phyloP scores from a whole-genome alignment of 2,113 vertebrate genomes.

The Chamaea fasciata region DNA sequence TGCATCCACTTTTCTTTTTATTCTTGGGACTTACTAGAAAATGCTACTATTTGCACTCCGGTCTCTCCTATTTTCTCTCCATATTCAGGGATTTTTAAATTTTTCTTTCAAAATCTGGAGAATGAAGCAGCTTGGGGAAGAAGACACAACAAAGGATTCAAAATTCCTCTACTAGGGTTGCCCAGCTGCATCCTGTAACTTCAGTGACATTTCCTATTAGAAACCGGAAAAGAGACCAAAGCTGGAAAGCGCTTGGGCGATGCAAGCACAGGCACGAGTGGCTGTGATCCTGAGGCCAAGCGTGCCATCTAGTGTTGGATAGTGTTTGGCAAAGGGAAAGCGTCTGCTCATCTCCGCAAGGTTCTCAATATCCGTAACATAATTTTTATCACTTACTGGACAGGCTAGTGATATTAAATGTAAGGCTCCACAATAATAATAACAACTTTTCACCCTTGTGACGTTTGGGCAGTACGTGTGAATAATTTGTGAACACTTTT shows the following conservation, averaged over 20 bases:
- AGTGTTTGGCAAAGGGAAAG: neutral
- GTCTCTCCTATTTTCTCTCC: neutral
- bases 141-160: neutral
- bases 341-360: rapidly evolving
- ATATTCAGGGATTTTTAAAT: neutral
- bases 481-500: neutral
- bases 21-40: neutral
- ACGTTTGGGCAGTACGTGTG: neutral
- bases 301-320: conserved; percentile 75
- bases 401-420: neutral
- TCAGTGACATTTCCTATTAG: neutral
- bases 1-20: neutral
- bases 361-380: neutral
- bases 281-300: conserved; percentile 63
- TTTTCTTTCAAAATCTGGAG: neutral
- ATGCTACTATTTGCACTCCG: neutral
- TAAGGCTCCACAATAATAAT: neutral
- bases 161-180: neutral
- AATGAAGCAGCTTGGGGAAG: neutral
- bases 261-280: neutral
- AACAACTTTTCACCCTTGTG: neutral
- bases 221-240: neutral
- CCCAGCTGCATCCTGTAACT: neutral
- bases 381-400: no score
- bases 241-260: rapidly evolving